Evolutionary conservation across 2,888 invertebrate species (phyloP).

Genomic region (Eupithecia subfuscata): DNA sequence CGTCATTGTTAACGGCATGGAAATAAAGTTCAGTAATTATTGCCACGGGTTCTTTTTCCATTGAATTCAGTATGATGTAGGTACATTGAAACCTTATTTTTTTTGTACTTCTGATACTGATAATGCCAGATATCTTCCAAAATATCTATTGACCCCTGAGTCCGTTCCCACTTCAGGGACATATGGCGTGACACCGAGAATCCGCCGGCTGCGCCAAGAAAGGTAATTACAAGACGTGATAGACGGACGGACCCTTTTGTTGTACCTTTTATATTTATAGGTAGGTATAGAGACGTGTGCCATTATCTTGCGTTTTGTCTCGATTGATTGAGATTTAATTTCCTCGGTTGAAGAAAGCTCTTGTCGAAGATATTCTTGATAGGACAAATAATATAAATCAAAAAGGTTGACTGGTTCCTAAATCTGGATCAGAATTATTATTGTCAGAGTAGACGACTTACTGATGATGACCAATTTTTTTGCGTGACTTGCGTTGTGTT

Average conservation of each 20-base stretch:
- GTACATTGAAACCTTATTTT: too few species aligned
- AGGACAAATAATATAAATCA: too few species aligned
- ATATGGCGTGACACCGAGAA: constrained; percentile 80
- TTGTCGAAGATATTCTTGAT: too few species aligned
- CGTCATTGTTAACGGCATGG: too few species aligned
- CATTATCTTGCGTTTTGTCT: constrained; percentile 28
- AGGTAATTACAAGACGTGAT: constrained; percentile 76
- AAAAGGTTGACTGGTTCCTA: too few species aligned
- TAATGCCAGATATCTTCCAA: not conserved
- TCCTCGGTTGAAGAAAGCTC: not conserved
- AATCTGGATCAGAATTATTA: too few species aligned
- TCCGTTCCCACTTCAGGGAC: constrained; percentile 69
- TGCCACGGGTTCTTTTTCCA: too few species aligned
- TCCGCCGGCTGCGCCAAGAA: constrained; percentile 66
- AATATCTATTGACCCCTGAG: constrained; percentile 37
- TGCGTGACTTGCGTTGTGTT: too few species aligned
- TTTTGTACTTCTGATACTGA: not conserved
- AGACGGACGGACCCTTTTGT: constrained; percentile 72
- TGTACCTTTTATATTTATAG: constrained; percentile 23
- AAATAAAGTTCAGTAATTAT: too few species aligned
- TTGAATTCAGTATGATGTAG: too few species aligned
- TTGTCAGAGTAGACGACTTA: too few species aligned
- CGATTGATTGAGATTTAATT: constrained; percentile 29
- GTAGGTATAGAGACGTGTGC: constrained; percentile 16
- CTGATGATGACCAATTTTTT: too few species aligned